A percentile compares a stretch with the other conserved stretches of the same genome.
Conservation (phyloP, 2,888 invertebrate species). For the Amblyjoppa fuscipennis region DNA sequence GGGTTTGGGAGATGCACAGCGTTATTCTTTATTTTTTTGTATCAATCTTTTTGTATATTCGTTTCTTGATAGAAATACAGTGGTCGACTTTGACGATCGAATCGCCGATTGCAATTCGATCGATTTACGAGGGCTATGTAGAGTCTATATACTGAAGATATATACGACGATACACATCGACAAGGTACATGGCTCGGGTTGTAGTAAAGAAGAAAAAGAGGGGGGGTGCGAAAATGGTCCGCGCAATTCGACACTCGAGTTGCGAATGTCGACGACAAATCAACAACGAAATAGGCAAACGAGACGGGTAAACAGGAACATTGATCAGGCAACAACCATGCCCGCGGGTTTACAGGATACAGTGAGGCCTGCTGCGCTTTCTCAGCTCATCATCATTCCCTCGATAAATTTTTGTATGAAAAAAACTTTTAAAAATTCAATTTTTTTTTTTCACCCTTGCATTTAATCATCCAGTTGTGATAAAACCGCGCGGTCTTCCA, state of each 20-base stretch:
- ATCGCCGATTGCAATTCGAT: not conserved
- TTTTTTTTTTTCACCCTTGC: not conserved
- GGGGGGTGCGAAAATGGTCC: constrained; percentile 19
- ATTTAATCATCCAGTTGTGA: not conserved
- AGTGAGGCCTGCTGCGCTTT: constrained; percentile 47
- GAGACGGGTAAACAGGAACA: constrained; percentile 45
- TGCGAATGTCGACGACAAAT: constrained; percentile 32
- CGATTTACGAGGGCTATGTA: constrained; percentile 20
- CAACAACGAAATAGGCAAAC: constrained; percentile 54
- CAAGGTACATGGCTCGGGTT: constrained; percentile 7
- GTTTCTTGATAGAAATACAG: not conserved
- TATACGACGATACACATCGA: constrained; percentile 42
- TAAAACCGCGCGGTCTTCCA: not conserved
- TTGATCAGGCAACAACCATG: constrained; percentile 69
- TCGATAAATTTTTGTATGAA: not conserved
- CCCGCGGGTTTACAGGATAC: constrained; percentile 59
- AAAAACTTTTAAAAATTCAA: not conserved
- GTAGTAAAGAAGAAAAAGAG: not conserved
- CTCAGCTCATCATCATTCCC: constrained; percentile 11
- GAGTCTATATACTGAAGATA: constrained; percentile 6
- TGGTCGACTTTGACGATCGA: constrained; percentile 1
- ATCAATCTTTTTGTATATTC: not conserved
- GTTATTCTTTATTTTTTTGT: not conserved
- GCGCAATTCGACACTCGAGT: constrained; percentile 23
- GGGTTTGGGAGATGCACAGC: not conserved